Evolutionary conservation across 2,888 invertebrate genomes (phyloP).

Genomic region (Deilephila porcellus): DNA sequence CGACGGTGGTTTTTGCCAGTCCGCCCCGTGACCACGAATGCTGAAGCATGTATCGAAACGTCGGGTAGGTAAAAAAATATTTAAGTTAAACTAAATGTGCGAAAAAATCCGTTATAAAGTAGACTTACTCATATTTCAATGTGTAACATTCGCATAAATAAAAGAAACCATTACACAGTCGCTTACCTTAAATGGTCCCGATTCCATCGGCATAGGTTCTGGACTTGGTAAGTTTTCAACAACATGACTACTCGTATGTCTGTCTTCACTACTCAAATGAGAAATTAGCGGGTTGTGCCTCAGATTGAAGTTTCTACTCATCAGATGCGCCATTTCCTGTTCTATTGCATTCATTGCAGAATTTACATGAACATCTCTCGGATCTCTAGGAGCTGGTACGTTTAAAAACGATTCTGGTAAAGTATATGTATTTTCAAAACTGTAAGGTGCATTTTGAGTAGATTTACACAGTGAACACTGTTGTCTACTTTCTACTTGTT

Average conservation of each 20-base stretch:
- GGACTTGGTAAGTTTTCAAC: constrained; percentile 43
- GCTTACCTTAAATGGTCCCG: constrained; percentile 55
- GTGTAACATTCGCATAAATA: too few relatives aligned
- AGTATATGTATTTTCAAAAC: constrained; percentile 54
- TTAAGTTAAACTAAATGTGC: background rate
- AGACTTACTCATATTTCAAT: too few relatives aligned
- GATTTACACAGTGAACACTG: constrained; percentile 76
- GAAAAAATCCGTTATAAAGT: too few relatives aligned
- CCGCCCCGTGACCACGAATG: too few relatives aligned
- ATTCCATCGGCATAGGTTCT: constrained; percentile 47
- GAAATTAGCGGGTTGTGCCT: constrained; percentile 54
- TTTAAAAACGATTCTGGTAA: constrained; percentile 60
- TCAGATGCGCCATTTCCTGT: constrained; percentile 70
- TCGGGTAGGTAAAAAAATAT: background rate
- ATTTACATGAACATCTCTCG: constrained; percentile 56
- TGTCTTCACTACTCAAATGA: constrained; percentile 40
- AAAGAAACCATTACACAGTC: too few relatives aligned
- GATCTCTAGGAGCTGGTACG: constrained; percentile 65
- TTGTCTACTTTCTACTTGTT: constrained; percentile 72
- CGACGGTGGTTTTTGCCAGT: too few relatives aligned
- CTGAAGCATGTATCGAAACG: too few relatives aligned
- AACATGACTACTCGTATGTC: constrained; percentile 35
- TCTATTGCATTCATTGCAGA: constrained; percentile 69
- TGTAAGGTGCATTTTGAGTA: constrained; percentile 58
- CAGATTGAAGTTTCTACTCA: constrained; percentile 64